These are phyloP conservation scores for Anagrus nilaparvatae DNA, from an alignment of 1,140 invertebrate species.

Conservation along the genomic window DNA sequence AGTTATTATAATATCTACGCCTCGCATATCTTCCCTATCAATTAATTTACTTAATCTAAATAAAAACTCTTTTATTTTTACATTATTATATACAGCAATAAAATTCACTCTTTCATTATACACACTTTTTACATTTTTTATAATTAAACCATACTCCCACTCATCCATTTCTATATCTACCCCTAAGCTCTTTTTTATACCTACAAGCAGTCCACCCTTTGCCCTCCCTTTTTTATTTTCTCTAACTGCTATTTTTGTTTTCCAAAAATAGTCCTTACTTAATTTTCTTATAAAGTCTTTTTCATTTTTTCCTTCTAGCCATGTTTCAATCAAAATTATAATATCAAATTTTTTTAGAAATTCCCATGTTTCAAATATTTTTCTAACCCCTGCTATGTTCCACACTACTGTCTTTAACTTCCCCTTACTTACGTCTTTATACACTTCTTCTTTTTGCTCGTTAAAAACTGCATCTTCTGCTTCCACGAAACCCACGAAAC, in stretches of 20 bases:
- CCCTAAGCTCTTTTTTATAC: neutral
- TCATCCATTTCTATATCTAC: neutral
- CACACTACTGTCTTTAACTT: neutral
- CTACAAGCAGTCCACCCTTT: constrained; percentile 6
- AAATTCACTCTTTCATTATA: neutral
- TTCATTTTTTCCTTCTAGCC: constrained; percentile 7
- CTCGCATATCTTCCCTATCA: neutral
- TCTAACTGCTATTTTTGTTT: constrained; percentile 6
- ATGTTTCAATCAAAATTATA: constrained; percentile 13
- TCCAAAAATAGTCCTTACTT: constrained; percentile 5
- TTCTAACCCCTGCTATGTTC: constrained; percentile 12
- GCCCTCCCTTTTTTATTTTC: constrained; percentile 5
- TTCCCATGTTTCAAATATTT: neutral
- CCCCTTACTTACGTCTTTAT: neutral
- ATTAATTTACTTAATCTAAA: neutral
- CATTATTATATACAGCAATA: neutral
- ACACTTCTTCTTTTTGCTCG: neutral
- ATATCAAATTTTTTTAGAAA: constrained; percentile 9
- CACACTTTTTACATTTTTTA: neutral
- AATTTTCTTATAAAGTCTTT: neutral
- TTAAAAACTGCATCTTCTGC: no score
- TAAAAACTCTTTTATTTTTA: neutral
- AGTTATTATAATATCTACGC: neutral
- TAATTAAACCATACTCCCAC: constrained; percentile 7
- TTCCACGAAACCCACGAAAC: no score